Base-by-base conservation (phyloP, 2,888 invertebrate species). In the Dynastes tityus region DNA sequence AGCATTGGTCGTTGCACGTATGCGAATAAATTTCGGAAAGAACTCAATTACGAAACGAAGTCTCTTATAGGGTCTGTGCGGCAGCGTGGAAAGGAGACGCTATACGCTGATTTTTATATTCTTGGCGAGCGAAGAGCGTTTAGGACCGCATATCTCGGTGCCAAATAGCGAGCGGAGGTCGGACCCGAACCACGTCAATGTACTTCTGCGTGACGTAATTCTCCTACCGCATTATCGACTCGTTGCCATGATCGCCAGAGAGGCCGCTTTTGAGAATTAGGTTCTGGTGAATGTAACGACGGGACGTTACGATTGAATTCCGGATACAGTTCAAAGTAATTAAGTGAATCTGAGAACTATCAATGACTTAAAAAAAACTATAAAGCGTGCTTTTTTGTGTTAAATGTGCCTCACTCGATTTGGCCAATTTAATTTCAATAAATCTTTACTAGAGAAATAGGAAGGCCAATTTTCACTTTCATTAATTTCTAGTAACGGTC, bases 21-120 rank as follows among this genome's bases (percentile, higher is more conserved):
- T 51, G 53, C 68, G 68, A 68, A 27, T 68, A 51, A 68, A 68
- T 68, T 68, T 51, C 49, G 51, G 27, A 68, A 68, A 68, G 68
- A 51, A 68, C 68, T 68, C 68, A 68, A 68, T 68, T 68, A 68
- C 68, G 68, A 13, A 51, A 3, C 40, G 29, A 49, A 29, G 68
- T 68, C 68, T 63, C 68, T 32, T 63, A 32, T 32, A 63, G 32
- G 37, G 68, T 29, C 13, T 11, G 40, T 58, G 16, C 16, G 29
- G 51, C 4, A 29, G 29, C 51, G 22, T 45, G 29, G 51, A 11
- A 61, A 63, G 29, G 32, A 29, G 63, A 29, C 63, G 27, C 22
- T 9, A 32, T 11, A n/a, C 68, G 51, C 29, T 51, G 68, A 29
- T 68, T 68, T 68, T 68, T 68, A 68, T 68, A 68, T 68, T 68